These are phyloP conservation scores for Drosophila funebris DNA, from an alignment of 1,140 invertebrate species.

Conservation along the genomic window DNA sequence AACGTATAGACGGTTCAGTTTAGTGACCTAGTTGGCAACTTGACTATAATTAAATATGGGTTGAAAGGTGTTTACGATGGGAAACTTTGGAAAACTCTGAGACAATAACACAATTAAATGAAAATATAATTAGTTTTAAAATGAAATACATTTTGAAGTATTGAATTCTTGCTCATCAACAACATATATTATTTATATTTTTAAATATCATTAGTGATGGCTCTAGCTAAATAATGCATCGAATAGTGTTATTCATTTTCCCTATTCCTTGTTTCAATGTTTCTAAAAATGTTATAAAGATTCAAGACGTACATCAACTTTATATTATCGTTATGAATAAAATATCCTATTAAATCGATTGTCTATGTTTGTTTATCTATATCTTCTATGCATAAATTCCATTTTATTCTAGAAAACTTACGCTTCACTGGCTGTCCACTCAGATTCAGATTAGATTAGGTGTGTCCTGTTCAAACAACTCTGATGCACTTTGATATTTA, in stretches of 20 bases:
- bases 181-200: too few species aligned
- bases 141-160: neutral
- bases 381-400: neutral
- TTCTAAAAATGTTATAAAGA: too few species aligned
- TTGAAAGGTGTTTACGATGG: slow-evolving; percentile 1
- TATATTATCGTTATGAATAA: too few species aligned
- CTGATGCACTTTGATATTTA: slow-evolving; percentile 26
- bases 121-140: neutral
- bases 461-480: slow-evolving; percentile 24
- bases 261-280: too few species aligned
- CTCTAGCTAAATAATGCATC: too few species aligned
- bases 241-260: too few species aligned
- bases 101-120: neutral
- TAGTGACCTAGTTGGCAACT: slow-evolving; percentile 35
- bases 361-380: neutral
- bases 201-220: too few species aligned
- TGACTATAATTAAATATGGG: slow-evolving; percentile 19
- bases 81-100: neutral
- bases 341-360: too few species aligned
- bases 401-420: neutral
- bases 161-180: neutral
- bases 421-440: neutral
- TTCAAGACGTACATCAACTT: too few species aligned
- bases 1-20: slow-evolving; percentile 19
- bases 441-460: slow-evolving; percentile 12